Conservation (phyloP, 1,140 invertebrate species). For the Meloidogyne chitwoodi region DNA sequence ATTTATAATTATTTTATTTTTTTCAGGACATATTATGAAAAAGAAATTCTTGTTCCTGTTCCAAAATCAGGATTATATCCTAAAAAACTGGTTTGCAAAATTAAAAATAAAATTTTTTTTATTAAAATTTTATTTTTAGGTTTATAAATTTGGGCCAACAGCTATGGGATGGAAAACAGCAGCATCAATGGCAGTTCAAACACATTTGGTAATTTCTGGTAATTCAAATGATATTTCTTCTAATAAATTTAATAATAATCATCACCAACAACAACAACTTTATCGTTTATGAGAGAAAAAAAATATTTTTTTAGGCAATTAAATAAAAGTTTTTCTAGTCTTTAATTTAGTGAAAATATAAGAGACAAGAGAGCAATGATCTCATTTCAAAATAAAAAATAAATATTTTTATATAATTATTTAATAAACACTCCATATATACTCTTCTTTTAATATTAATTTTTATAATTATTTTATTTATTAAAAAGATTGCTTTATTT, state of each 20-base stretch:
- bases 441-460: too few species aligned
- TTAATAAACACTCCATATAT: too few species aligned
- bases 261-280: neutral
- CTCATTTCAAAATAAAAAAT: neutral
- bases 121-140: constrained; percentile 19
- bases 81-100: constrained; percentile 61
- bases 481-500: too few species aligned
- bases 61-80: constrained; percentile 64
- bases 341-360: neutral
- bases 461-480: too few species aligned
- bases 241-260: neutral
- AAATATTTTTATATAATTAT: too few species aligned
- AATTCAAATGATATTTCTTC: neutral
- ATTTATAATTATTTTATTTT: neutral
- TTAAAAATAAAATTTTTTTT: neutral
- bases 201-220: neutral
- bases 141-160: constrained; percentile 64
- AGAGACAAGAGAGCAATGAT: neutral
- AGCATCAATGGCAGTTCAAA: constrained; percentile 1
- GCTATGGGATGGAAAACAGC: constrained; percentile 48
- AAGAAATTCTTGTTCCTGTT: constrained; percentile 63
- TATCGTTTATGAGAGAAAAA: neutral
- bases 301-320: neutral
- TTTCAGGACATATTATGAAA: constrained; percentile 64
- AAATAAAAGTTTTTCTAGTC: neutral